phyloP scores from a whole-genome alignment of 1,140 invertebrate species.

The Megathymus violae region DNA sequence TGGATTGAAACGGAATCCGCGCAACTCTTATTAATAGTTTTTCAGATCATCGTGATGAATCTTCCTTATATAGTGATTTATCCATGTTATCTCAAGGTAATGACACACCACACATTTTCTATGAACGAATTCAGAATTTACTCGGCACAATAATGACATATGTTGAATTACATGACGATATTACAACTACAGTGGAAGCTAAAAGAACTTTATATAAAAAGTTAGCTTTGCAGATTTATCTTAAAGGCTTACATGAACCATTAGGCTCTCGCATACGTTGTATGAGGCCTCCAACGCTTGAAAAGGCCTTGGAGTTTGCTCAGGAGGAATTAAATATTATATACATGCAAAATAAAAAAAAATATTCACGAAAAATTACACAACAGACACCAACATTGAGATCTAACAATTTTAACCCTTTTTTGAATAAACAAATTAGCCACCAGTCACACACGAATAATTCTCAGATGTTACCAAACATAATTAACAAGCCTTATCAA shows the following conservation, averaged over 20 bases:
- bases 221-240: constrained; percentile 3
- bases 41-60: constrained; percentile 20
- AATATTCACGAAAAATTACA: not conserved
- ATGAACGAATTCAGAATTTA: constrained; percentile 11
- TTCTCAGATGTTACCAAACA: not conserved
- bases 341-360: constrained; percentile 13
- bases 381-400: not conserved
- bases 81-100: constrained; percentile 19
- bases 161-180: constrained; percentile 11
- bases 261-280: constrained; percentile 15
- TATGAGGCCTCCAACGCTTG: constrained; percentile 18
- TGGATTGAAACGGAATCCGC: constrained; percentile 13
- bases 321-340: constrained; percentile 15
- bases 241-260: constrained; percentile 13
- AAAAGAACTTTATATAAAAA: constrained; percentile 26
- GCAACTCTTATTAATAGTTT: constrained; percentile 13
- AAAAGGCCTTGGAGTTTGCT: constrained; percentile 8
- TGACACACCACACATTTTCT: constrained; percentile 13
- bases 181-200: constrained; percentile 10
- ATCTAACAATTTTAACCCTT: constrained; percentile 1
- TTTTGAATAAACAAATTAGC: constrained; percentile 1
- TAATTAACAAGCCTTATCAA: constrained; percentile 2
- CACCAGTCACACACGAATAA: not conserved
- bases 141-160: constrained; percentile 15
- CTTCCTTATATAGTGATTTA: constrained; percentile 24